Base-by-base conservation (phyloP, 1,140 invertebrate species). In the Leptinotarsa lineolata region DNA sequence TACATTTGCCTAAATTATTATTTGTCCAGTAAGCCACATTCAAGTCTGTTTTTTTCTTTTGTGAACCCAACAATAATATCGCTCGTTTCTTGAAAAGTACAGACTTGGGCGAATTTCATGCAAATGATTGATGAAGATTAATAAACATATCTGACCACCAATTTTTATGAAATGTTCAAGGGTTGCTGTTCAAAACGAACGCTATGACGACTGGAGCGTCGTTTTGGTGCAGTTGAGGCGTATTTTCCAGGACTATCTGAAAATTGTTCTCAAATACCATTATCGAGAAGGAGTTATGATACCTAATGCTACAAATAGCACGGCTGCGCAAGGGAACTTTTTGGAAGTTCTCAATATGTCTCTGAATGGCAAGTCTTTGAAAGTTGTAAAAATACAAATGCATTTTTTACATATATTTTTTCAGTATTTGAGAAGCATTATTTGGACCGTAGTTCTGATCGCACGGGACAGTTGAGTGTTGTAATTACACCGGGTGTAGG, bases 301-400 rank as follows among this genome's bases (percentile, higher is more conserved):
- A 77, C 97, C 96, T 0, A 90, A 90, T 73, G 95, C 95, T 18
- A 91, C 90, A 6, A 98, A 98, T 85, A 99, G 96, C 0, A 95
- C 94, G 15, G 96, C 97, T 15, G 92, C 94, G 0, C 93, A 99
- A 85, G 98, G 98, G 61, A 99, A 99, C 85, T 99, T 99, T 86
- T 87, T 99, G 18, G 97, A 99, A 90, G 97, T 99, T 4, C 86
- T 99, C 1, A 99, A 99, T 84, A 98, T 99, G 92, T 97, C 97
- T 68, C 88, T 99, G 63, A 99, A 99, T 89, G 96, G 94, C 95
- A 89, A 83, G 72, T 15, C n/a, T 54, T 54, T 4, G 3, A 13
- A 16, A 16, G n/a, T 54, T 54, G 4, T 18, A 54, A n/a, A 2
- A 54, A 16, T 54, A 13, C n/a, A 54, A 16, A 16, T 54, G 48